Evolutionary conservation across 2,888 invertebrate species (phyloP).

Genomic region (Philopedon plagiatum): DNA sequence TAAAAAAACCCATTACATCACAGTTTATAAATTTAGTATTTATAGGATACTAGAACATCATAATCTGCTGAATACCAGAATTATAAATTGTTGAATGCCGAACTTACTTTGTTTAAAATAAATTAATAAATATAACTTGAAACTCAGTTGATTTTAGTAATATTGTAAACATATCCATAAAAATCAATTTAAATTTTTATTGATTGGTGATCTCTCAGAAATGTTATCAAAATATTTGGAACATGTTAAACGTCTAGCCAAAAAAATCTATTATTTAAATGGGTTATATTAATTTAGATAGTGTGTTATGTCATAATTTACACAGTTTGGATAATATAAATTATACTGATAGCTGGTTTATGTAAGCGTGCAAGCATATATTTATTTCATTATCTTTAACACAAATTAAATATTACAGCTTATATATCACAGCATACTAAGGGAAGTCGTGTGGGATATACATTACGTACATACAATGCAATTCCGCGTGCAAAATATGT

Average conservation of each 20-base stretch:
- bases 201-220: not conserved
- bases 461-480: not conserved
- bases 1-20: no score
- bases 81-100: no score
- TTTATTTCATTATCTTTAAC: conserved; percentile 1
- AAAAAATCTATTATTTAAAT: conserved; percentile 4
- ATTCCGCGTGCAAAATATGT: not conserved
- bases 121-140: no score
- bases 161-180: conserved; percentile 9
- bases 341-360: conserved; percentile 5
- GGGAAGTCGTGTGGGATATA: not conserved
- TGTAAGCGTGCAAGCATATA: conserved; percentile 1
- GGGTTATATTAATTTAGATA: conserved; percentile 7
- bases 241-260: conserved; percentile 5
- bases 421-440: not conserved
- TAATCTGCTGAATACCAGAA: no score
- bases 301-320: not conserved
- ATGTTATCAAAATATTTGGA: conserved; percentile 5
- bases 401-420: not conserved
- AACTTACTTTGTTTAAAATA: no score
- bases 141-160: conserved; percentile 5
- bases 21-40: no score
- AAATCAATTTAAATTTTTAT: conserved; percentile 17
- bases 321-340: conserved; percentile 10
- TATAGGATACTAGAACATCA: no score